A percentile compares a stretch with the other conserved stretches of the same genome.
Evolutionary conservation across 2,888 invertebrate genomes (phyloP).

Genomic region (Caenorhabditis sp.): DNA sequence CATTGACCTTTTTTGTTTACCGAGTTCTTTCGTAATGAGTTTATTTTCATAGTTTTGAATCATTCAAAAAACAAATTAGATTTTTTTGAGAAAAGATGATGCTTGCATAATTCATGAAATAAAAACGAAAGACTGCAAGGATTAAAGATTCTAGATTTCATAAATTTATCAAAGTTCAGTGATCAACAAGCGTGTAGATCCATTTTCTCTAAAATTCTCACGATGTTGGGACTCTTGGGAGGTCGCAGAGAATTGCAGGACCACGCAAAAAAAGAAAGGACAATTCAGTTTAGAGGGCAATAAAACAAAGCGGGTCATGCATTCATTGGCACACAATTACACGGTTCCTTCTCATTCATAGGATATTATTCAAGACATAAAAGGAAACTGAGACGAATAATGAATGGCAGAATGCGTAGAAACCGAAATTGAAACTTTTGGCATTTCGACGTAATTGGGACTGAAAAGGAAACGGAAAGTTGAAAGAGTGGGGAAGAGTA

Average conservation of each 20-base stretch:
- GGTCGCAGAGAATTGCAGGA: not conserved
- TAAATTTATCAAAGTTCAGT: not conserved
- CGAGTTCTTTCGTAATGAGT: not conserved
- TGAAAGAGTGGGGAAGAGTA: not conserved
- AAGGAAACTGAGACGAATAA: not conserved
- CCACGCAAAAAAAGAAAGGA: not conserved
- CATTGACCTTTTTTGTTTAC: too few species aligned
- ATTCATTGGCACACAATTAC: constrained; percentile 53
- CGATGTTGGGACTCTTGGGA: not conserved
- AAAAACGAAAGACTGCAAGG: not conserved
- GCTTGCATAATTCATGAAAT: constrained; percentile 5
- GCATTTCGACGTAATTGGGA: constrained; percentile 14
- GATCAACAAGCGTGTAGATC: constrained; percentile 16
- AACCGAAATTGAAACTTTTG: constrained; percentile 27
- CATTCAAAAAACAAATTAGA: not conserved
- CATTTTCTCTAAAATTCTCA: not conserved
- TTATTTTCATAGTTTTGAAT: not conserved
- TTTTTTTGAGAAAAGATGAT: not conserved
- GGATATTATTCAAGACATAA: constrained; percentile 45
- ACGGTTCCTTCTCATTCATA: constrained; percentile 49
- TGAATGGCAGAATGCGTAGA: too few species aligned
- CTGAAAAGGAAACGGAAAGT: not conserved
- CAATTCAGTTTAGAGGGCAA: constrained; percentile 7
- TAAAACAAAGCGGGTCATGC: constrained; percentile 37
- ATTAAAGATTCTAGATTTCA: not conserved